A percentile compares a stretch with the other conserved stretches of the same genome.
phyloP scores from a whole-genome alignment of 2,888 invertebrate genomes.

The Sceliomorpha sp. region DNA sequence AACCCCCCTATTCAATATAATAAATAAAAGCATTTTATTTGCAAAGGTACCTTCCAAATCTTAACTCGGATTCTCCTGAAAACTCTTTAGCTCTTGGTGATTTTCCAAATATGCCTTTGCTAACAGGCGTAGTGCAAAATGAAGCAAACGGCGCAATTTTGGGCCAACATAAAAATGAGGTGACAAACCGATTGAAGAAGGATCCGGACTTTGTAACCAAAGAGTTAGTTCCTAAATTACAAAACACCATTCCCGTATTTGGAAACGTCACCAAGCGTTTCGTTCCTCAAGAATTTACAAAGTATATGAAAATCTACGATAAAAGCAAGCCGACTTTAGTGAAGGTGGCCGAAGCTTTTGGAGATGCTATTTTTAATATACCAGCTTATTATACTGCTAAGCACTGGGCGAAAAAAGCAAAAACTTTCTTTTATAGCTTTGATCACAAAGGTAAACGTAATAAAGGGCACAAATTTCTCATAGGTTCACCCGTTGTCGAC shows the following conservation, averaged over 20 bases:
- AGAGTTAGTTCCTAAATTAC: slow-evolving; percentile 77
- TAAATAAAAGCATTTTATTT: slow-evolving; percentile 6
- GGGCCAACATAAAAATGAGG: slow-evolving; percentile 80
- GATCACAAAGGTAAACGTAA: slow-evolving; percentile 85
- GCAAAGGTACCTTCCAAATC: slow-evolving; percentile 84
- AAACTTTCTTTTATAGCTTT: slow-evolving; percentile 88
- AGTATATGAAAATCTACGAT: slow-evolving; percentile 59
- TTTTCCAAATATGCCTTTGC: slow-evolving; percentile 84
- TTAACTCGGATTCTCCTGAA: slow-evolving; percentile 84
- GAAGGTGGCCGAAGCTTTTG: slow-evolving; percentile 84
- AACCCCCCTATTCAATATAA: slow-evolving; percentile 3
- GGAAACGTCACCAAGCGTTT: slow-evolving; percentile 59
- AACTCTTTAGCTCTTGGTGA: slow-evolving; percentile 83
- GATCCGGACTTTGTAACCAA: slow-evolving; percentile 79
- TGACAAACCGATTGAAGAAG: slow-evolving; percentile 74
- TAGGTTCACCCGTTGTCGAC: slow-evolving; percentile 85
- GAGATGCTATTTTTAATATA: slow-evolving; percentile 88
- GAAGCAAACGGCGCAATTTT: slow-evolving; percentile 85
- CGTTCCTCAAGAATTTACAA: slow-evolving; percentile 62
- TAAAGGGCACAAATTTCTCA: slow-evolving; percentile 85
- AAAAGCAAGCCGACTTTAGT: slow-evolving; percentile 67
- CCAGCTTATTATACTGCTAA: slow-evolving; percentile 87
- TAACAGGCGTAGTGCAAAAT: slow-evolving; percentile 88
- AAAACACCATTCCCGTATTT: slow-evolving; percentile 72
- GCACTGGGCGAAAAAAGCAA: slow-evolving; percentile 85